phyloP scores from a whole-genome alignment of 2,888 invertebrate genomes.

The Hecatera dysodea region DNA sequence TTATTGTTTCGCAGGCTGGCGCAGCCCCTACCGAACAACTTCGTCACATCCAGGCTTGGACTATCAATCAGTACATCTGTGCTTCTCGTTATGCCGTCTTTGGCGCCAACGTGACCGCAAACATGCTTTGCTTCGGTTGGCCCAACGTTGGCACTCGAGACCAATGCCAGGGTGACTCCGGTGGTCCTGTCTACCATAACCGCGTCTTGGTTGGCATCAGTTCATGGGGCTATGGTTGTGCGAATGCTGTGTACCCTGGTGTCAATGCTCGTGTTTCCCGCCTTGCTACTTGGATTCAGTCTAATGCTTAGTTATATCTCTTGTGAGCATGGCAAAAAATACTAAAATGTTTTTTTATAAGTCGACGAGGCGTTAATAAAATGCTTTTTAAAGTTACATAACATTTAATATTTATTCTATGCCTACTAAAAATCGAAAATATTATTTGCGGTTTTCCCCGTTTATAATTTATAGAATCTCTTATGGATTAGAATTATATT shows the following conservation, averaged over 20 bases:
- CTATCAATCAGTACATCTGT: conserved; percentile 70
- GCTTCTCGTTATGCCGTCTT: conserved; percentile 48
- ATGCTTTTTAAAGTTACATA: background rate
- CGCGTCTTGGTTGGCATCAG: conserved; percentile 69
- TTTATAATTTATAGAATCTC: conserved; percentile 6
- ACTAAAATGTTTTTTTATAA: background rate
- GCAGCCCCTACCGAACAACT: conserved; percentile 64
- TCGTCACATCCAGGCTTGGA: conserved; percentile 73
- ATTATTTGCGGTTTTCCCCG: background rate
- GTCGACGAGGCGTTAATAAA: background rate
- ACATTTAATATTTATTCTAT: background rate
- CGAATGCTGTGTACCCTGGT: conserved; percentile 66
- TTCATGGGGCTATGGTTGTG: conserved; percentile 73
- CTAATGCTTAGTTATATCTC: conserved; percentile 54
- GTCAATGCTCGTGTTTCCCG: conserved; percentile 74
- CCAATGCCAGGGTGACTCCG: conserved; percentile 77
- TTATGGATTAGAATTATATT: background rate
- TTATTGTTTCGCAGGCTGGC: conserved; percentile 23
- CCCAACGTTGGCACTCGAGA: conserved; percentile 73
- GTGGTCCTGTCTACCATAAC: conserved; percentile 76
- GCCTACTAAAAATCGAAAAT: background rate
- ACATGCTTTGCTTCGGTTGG: conserved; percentile 80
- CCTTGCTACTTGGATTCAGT: conserved; percentile 72
- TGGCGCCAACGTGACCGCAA: conserved; percentile 68
- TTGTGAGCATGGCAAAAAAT: background rate